Percentiles rank a stretch among this genome's conserved stretches.
These are phyloP conservation scores for Leptopilina boulardi DNA, from an alignment of 1,140 invertebrate genomes.

Conservation along the genomic window DNA sequence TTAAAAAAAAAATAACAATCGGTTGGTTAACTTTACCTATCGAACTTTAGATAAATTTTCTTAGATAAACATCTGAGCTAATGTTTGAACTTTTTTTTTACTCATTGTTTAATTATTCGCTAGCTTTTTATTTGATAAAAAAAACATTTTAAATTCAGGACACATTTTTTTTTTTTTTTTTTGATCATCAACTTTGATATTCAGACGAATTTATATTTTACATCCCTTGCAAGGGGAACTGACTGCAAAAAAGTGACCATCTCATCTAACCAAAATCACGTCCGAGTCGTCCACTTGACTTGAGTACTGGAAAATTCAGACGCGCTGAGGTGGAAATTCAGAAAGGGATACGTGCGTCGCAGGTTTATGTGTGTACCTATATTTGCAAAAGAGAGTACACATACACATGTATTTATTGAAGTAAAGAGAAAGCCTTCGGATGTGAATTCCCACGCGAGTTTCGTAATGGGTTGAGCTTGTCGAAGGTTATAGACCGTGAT, in stretches of 20 bases:
- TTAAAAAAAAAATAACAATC: no score
- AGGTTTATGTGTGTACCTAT: conserved; percentile 21
- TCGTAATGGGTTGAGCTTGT: conserved; percentile 49
- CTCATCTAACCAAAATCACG: conserved; percentile 10
- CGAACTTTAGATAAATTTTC: no score
- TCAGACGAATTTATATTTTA: neutral
- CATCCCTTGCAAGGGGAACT: neutral
- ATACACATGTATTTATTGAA: conserved; percentile 37
- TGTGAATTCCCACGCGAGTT: conserved; percentile 16
- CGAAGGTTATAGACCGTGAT: conserved; percentile 53
- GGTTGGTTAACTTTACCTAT: no score
- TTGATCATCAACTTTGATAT: neutral
- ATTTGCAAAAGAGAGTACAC: conserved; percentile 39
- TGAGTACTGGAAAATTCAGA: conserved; percentile 44
- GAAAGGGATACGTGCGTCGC: conserved; percentile 23
- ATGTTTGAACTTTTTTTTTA: no score
- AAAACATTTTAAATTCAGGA: neutral
- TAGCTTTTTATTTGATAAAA: no score
- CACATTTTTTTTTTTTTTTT: neutral
- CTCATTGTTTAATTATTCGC: no score
- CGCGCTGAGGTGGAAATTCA: conserved; percentile 49
- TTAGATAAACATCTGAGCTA: no score
- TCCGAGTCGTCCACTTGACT: conserved; percentile 20
- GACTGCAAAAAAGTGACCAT: conserved; percentile 1
- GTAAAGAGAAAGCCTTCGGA: neutral